phyloP scores from a whole-genome alignment of 2,888 invertebrate genomes.

The Drosophila meridionalis region DNA sequence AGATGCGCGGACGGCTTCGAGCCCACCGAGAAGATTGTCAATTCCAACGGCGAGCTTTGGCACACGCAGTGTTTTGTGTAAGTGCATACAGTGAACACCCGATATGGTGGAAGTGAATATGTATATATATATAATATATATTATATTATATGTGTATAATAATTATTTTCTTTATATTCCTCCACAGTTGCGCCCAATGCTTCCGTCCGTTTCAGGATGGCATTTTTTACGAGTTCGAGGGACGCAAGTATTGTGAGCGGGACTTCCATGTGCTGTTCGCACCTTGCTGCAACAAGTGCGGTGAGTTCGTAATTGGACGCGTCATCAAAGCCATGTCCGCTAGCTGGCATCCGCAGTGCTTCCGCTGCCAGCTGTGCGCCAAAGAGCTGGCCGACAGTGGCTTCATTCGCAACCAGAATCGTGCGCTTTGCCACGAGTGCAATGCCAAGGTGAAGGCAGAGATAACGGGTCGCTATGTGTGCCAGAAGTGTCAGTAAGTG shows the following conservation, averaged over 20 bases:
- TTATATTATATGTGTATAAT: not conserved
- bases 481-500: conserved; percentile 98
- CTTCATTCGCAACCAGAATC: conserved; percentile 94
- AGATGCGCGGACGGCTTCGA: conserved; percentile 98
- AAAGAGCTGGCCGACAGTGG: conserved; percentile 97
- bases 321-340: conserved; percentile 99
- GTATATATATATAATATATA: not conserved
- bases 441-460: conserved; percentile 98
- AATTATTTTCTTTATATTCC: not conserved
- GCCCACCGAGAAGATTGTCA: conserved; percentile 98
- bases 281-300: conserved; percentile 95
- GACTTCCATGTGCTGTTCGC: conserved; percentile 99
- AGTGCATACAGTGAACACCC: conserved; percentile 86
- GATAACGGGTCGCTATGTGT: conserved; percentile 97
- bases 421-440: conserved; percentile 97
- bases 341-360: conserved; percentile 99
- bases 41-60: conserved; percentile 99
- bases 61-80: conserved; percentile 99
- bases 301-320: conserved; percentile 98
- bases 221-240: conserved; percentile 99
- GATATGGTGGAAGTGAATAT: too few species aligned
- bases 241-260: conserved; percentile 99
- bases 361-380: conserved; percentile 97
- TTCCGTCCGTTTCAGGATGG: conserved; percentile 99
- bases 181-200: conserved; percentile 98